phyloP scores from a whole-genome alignment of 2,888 invertebrate species.

The Tetragonula carbonaria region DNA sequence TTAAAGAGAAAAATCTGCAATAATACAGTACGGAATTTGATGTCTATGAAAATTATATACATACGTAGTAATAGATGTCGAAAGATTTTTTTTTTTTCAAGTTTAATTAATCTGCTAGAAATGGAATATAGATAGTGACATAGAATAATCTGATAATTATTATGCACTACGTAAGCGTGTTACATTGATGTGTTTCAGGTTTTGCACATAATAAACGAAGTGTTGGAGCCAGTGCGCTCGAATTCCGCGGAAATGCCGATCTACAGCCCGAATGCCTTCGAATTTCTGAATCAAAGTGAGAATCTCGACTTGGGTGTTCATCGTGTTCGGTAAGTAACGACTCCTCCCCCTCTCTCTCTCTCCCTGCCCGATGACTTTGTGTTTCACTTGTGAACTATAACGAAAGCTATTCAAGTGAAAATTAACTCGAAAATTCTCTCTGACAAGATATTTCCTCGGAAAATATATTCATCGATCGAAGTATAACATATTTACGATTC shows the following conservation, averaged over 20 bases:
- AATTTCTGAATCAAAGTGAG: constrained; percentile 92
- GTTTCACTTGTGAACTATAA: not conserved
- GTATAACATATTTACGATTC: not conserved
- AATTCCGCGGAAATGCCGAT: constrained; percentile 86
- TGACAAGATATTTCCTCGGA: not conserved
- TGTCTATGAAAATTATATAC: too few species aligned
- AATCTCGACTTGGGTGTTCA: constrained; percentile 90
- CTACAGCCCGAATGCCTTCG: constrained; percentile 92
- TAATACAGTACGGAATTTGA: too few species aligned
- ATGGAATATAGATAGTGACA: not conserved
- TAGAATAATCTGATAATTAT: not conserved
- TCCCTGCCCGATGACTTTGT: not conserved
- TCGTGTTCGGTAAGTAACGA: constrained; percentile 87
- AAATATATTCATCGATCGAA: not conserved
- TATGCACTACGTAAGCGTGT: not conserved
- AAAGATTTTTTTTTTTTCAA: not conserved
- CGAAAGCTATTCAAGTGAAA: not conserved
- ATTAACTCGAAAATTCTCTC: not conserved
- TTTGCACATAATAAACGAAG: constrained; percentile 94
- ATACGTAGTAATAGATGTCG: too few species aligned
- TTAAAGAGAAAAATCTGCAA: too few species aligned
- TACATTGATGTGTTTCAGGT: constrained; percentile 86
- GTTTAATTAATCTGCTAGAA: not conserved
- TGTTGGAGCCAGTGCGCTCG: constrained; percentile 90
- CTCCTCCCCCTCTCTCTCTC: not conserved